A percentile compares a stretch with the other conserved stretches of the same genome.
These are phyloP conservation scores for Oxyura jamaicensis DNA, from an alignment of 2,113 vertebrate genomes.

Conservation along the genomic window DNA sequence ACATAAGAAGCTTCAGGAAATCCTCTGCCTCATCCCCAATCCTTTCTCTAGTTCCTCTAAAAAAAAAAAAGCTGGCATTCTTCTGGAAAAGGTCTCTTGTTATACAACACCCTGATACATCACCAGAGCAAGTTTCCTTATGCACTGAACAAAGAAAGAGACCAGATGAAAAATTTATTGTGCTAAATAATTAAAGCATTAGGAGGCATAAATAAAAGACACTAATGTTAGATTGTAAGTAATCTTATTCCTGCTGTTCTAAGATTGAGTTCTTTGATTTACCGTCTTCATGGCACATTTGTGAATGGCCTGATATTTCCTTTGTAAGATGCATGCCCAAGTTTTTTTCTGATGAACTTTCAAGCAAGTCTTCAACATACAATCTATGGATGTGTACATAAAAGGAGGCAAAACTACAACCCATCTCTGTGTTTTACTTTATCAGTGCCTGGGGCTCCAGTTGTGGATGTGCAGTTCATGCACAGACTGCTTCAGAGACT, in stretches of 20 bases:
- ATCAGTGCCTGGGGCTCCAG: background rate
- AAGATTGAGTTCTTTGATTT: background rate
- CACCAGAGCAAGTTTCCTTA: background rate
- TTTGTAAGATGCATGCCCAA: background rate
- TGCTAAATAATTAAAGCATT: background rate
- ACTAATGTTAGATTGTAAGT: background rate
- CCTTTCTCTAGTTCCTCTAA: background rate
- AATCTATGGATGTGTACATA: background rate
- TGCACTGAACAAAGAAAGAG: background rate
- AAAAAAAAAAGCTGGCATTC: background rate
- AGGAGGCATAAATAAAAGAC: background rate
- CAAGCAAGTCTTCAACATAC: background rate
- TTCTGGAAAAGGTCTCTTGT: background rate
- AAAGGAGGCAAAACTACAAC: background rate
- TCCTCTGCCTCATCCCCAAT: background rate
- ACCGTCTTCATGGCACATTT: accelerated
- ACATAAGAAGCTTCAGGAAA: background rate
- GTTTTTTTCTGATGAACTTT: background rate
- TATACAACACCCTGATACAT: background rate
- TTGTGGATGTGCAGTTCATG: background rate
- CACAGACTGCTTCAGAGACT: background rate
- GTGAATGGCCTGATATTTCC: background rate
- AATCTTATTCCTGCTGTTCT: background rate
- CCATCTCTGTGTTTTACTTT: background rate
- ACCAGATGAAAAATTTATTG: background rate